Conservation (phyloP, 2,797 vertebrate genomes). For the Coregonus ussuriensis region DNA sequence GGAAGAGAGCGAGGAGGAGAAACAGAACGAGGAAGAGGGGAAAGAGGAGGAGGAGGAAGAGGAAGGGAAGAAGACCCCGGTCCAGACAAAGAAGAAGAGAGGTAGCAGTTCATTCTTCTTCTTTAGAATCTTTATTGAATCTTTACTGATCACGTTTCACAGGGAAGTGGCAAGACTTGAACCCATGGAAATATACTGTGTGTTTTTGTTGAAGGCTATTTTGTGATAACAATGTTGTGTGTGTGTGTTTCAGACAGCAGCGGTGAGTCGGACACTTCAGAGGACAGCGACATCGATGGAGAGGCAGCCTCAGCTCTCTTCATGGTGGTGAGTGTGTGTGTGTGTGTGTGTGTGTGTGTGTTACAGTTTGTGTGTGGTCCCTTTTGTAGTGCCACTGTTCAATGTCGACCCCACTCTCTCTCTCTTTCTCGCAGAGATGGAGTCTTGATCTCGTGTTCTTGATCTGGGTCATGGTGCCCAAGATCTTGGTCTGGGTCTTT, state of each 20-base stretch:
- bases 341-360: conserved; percentile 2
- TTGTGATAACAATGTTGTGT: background rate
- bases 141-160: background rate
- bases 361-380: background rate
- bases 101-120: conserved; percentile 48
- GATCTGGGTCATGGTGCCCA: no score
- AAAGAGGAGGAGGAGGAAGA: conserved; percentile 85
- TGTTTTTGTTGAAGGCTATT: background rate
- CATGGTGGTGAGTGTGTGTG: conserved; percentile 74
- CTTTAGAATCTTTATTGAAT: no score
- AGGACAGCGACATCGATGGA: conserved; percentile 91
- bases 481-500: no score
- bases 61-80: conserved; percentile 83
- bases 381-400: background rate
- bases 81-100: conserved; percentile 82
- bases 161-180: background rate
- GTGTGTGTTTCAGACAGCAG: conserved; percentile 82
- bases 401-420: background rate
- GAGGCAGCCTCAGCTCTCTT: conserved; percentile 89
- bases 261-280: conserved; percentile 87
- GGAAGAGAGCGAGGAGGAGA: conserved; percentile 92
- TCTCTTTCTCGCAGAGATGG: no score
- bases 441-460: no score
- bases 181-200: no score
- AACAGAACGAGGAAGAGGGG: conserved; percentile 82